These are phyloP conservation scores for Ameiurus melas DNA, from an alignment of 2,113 vertebrate genomes.

Conservation along the genomic window DNA sequence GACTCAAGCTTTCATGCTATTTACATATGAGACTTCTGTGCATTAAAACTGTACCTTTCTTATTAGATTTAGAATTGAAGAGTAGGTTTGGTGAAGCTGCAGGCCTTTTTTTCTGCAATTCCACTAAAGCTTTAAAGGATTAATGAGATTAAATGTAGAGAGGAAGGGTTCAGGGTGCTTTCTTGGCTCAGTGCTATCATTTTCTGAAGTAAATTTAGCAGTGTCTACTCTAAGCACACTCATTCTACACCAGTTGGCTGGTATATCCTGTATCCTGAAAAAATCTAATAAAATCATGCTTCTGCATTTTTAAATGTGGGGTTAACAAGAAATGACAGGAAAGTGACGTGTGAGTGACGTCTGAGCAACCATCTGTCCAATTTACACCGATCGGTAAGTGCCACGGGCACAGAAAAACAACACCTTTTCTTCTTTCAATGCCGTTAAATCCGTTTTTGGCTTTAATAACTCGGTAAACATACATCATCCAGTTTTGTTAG, in stretches of 20 bases:
- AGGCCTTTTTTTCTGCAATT: not conserved
- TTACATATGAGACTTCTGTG: not conserved
- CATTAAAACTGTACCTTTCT: not conserved
- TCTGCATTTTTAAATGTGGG: not conserved
- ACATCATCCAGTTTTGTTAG: not conserved
- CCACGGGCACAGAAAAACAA: not conserved
- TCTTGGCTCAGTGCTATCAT: not conserved
- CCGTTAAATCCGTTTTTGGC: not conserved
- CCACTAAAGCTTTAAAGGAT: not conserved
- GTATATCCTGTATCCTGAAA: not conserved
- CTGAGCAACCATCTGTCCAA: not conserved
- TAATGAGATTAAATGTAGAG: conserved; percentile 26
- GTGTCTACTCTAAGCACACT: not conserved
- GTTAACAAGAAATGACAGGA: not conserved
- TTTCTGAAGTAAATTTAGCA: not conserved
- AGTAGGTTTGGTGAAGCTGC: not conserved
- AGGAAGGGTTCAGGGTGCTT: not conserved
- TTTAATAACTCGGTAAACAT: not conserved
- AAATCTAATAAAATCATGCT: not conserved
- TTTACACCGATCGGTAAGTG: not conserved
- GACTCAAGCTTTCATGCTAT: not conserved
- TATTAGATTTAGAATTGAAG: not conserved
- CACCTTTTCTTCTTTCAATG: not conserved
- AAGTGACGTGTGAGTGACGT: not conserved
- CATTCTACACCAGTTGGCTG: not conserved